A percentile compares a stretch with the other conserved stretches of the same genome.
Conservation (phyloP, 2,113 vertebrate species). For the Microcebus lehilahytsara region DNA sequence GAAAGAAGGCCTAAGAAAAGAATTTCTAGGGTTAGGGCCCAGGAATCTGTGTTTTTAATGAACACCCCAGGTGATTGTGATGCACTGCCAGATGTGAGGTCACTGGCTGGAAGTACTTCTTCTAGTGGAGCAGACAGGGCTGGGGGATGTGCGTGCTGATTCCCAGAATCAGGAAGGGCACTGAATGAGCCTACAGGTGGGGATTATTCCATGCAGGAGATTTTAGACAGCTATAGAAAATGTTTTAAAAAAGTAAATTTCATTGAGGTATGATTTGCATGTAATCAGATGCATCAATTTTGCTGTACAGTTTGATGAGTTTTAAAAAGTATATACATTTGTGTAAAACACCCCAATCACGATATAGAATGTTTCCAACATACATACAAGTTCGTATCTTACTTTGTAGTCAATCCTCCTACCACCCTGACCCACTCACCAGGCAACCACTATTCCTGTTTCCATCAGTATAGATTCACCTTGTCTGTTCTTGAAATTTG, state of each 20-base stretch:
- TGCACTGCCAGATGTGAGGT: background rate
- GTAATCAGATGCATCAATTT: background rate
- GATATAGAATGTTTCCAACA: background rate
- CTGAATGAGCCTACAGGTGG: background rate
- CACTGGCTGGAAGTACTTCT: background rate
- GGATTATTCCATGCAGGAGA: accelerated
- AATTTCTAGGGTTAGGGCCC: background rate
- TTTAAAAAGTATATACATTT: background rate
- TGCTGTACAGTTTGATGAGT: background rate
- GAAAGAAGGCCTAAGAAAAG: background rate
- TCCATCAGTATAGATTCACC: background rate
- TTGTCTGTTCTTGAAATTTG: background rate
- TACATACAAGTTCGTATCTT: background rate
- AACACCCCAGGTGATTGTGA: background rate
- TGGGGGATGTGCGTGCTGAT: background rate
- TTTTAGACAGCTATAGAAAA: background rate
- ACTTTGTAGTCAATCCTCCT: background rate
- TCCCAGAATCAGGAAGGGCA: too few relatives aligned
- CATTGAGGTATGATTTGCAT: background rate
- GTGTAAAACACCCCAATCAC: background rate
- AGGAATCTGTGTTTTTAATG: background rate
- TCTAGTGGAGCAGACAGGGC: background rate
- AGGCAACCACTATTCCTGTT: background rate
- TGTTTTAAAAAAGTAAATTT: background rate
- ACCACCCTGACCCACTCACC: background rate